A percentile compares a stretch with the other conserved stretches of the same genome.
phyloP scores from a whole-genome alignment of 2,113 vertebrate species.

The Probosciger aterrimus region DNA sequence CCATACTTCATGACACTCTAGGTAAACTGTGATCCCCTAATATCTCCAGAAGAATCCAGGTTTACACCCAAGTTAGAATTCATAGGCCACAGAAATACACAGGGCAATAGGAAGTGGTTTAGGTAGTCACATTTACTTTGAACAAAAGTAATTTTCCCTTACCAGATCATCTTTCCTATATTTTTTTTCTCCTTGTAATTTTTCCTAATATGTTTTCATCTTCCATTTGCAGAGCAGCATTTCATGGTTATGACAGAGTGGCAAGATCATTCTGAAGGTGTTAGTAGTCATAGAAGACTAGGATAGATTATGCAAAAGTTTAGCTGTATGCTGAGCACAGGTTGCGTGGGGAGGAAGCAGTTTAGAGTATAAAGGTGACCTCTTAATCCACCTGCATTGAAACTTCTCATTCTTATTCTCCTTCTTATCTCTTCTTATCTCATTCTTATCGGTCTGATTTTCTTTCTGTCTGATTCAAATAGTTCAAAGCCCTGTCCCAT shows the following conservation, averaged over 20 bases:
- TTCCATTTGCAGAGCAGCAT: neutral
- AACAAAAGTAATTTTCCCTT: neutral
- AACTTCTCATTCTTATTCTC: neutral
- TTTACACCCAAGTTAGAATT: neutral
- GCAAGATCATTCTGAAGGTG: neutral
- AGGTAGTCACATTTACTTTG: neutral
- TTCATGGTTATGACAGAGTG: neutral
- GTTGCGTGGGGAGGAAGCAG: too few species aligned
- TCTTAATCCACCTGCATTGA: neutral
- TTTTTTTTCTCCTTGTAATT: neutral
- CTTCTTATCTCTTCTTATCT: too few species aligned
- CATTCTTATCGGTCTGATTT: neutral
- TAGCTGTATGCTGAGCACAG: neutral
- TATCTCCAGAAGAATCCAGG: neutral
- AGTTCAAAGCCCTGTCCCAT: neutral
- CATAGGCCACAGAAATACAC: neutral
- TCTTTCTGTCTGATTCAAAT: neutral
- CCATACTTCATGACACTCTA: neutral
- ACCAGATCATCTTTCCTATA: neutral
- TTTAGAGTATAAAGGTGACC: neutral
- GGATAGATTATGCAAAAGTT: neutral
- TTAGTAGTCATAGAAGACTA: neutral
- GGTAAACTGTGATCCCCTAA: neutral
- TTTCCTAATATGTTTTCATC: neutral
- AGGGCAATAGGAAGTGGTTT: neutral